Evolutionary conservation across 2,797 vertebrate species (phyloP), one percentile per base, ranked within the genome.

Genomic region (Acanthurus lineatus): DNA sequence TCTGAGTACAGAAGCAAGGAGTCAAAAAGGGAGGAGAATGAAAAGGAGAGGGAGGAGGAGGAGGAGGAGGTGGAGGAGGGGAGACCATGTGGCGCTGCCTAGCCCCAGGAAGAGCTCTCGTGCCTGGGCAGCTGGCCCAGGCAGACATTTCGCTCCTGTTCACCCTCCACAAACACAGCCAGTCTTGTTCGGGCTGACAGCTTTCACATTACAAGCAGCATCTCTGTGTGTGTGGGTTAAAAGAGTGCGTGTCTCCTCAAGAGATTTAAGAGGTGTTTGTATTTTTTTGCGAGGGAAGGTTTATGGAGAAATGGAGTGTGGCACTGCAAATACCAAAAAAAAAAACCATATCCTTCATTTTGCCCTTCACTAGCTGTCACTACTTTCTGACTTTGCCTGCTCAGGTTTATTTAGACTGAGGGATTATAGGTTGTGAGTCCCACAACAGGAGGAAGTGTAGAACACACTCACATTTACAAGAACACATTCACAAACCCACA

Each of bases 41-140:
- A 28, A 49, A 20, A 20, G 52, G 28, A 57, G 48, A 60, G 28
- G 35, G 22, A 15, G 47, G 17, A 65, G 45, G 47, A 49, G 48
- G n/a, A 6, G 48, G 25, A 25, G 25, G 25, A 25, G 25, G 32
- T 16, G 58, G 11, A 61, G 38, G 40, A 4, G 59, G 70, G 40
- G 56, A 77, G 60, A 75, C 68, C 84, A 79, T 77, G 85, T 85
- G 88, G 84, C 2, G 7, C 72, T 68, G 54, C 58, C 66, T 66
- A 32, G 77, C 68, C 77, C 71, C 76, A 67, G 75, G 71, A 84
- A 81, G 75, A 77, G 80, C 74, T 73, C 77, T 79, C 22, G n/a
- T 58, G 47, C 62, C 79, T 84, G 87, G 87, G 89, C 88, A 90
- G 77, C 78, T 62, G 82, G 76, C 88, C 87, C 82, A 73, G 59